These are phyloP conservation scores for Zaprionus nigranus DNA, from an alignment of 1,140 invertebrate genomes.

Conservation along the genomic window DNA sequence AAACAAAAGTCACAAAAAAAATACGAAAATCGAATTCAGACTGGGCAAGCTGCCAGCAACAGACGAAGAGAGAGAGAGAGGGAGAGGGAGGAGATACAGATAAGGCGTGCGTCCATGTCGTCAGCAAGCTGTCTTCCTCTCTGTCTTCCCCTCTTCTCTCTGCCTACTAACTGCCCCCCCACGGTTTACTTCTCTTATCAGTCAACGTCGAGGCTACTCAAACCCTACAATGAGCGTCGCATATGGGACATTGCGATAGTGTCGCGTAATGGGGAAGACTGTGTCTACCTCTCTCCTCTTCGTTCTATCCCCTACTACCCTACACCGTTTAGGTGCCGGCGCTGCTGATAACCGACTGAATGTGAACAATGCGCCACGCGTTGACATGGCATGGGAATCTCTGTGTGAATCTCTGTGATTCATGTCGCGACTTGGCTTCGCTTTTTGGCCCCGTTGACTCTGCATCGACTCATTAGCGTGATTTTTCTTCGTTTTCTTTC, in stretches of 20 bases:
- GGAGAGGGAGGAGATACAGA: slow-evolving; percentile 23
- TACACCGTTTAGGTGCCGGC: background rate
- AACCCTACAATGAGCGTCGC: slow-evolving; percentile 13
- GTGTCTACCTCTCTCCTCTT: background rate
- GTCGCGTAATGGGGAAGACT: background rate
- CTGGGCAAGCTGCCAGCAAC: slow-evolving; percentile 9
- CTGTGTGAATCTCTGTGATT: slow-evolving; percentile 49
- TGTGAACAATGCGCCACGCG: slow-evolving; percentile 9
- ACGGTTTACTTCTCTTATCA: slow-evolving; percentile 42
- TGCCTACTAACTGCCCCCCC: background rate
- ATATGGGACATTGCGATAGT: slow-evolving; percentile 57
- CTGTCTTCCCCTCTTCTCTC: background rate
- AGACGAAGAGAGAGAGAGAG: background rate
- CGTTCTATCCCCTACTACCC: background rate
- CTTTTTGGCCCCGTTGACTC: slow-evolving; percentile 5
- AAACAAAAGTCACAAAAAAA: slow-evolving; percentile 26
- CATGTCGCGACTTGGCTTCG: slow-evolving; percentile 11
- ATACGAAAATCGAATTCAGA: slow-evolving; percentile 7
- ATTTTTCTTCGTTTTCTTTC: slow-evolving; percentile 4
- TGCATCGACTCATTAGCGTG: slow-evolving; percentile 25
- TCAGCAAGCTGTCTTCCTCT: slow-evolving; percentile 14
- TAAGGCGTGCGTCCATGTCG: slow-evolving; percentile 36
- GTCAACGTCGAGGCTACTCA: slow-evolving; percentile 15
- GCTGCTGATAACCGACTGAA: slow-evolving; percentile 7
- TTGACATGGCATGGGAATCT: slow-evolving; percentile 37